Percentiles rank a stretch among this genome's conserved stretches.
These are phyloP conservation scores for Calcarius lapponicus DNA, from an alignment of 2,797 vertebrate species.

Conservation along the genomic window DNA sequence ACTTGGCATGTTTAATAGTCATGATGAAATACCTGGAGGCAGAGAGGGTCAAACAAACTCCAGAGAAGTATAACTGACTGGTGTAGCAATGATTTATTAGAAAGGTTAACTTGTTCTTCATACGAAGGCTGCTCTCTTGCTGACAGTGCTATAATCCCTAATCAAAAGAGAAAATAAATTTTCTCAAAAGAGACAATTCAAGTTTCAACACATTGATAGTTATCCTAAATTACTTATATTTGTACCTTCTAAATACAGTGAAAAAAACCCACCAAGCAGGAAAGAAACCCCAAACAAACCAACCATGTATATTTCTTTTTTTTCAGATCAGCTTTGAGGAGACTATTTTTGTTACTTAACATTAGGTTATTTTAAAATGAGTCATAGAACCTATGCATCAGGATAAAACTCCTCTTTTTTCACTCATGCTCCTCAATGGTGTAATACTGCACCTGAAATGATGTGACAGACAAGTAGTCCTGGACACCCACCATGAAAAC, in stretches of 20 bases:
- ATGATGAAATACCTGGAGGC: conserved; percentile 83
- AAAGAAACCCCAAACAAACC: not conserved
- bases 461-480: not conserved
- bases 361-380: not conserved
- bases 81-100: conserved; percentile 68
- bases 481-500: not conserved
- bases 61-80: conserved; percentile 86
- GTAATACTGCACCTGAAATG: not conserved
- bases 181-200: not conserved
- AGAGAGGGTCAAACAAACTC: conserved; percentile 83
- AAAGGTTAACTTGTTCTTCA: conserved; percentile 72
- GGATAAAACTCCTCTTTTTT: not conserved
- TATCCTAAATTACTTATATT: not conserved
- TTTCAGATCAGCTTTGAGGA: not conserved
- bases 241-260: not conserved
- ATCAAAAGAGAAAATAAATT: not conserved
- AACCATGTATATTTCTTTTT: not conserved
- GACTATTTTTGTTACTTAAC: not conserved
- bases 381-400: not conserved
- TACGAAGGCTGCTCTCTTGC: conserved; percentile 69
- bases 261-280: not conserved
- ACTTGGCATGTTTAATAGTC: not conserved
- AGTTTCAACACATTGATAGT: not conserved
- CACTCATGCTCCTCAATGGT: not conserved
- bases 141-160: conserved; percentile 89